Evolutionary conservation across 2,113 vertebrate species (phyloP).

Genomic region (Bombycilla garrulus): DNA sequence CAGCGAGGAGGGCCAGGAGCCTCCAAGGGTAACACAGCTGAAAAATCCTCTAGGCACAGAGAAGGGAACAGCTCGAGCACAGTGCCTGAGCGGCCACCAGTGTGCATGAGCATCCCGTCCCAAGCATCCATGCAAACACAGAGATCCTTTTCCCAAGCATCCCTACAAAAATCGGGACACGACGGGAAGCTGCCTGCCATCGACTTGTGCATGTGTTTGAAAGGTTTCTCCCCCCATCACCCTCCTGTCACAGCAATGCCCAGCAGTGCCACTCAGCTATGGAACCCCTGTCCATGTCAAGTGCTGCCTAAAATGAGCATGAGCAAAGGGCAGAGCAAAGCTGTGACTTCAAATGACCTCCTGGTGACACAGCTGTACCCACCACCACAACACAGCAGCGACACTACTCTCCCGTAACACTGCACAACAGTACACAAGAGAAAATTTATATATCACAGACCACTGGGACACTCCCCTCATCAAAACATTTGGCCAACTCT

Average conservation of each 20-base stretch:
- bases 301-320: background rate
- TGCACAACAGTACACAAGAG: background rate
- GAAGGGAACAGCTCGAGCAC: fast-evolving
- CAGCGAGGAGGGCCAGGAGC: background rate
- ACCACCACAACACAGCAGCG: background rate
- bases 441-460: background rate
- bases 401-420: fast-evolving
- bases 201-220: fast-evolving
- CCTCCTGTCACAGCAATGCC: background rate
- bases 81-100: fast-evolving
- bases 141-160: background rate
- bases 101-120: fast-evolving
- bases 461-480: background rate
- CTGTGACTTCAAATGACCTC: background rate
- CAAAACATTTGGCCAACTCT: background rate
- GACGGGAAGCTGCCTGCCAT: fast-evolving
- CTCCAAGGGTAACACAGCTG: background rate
- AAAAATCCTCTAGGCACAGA: background rate
- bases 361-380: fast-evolving
- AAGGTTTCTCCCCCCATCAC: background rate
- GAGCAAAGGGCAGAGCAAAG: background rate
- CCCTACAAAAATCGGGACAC: fast-evolving
- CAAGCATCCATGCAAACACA: fast-evolving
- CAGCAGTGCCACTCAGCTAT: fast-evolving
- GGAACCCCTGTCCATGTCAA: fast-evolving